Evolutionary conservation across 1,140 invertebrate genomes (phyloP), one percentile per base, ranked within the genome.

Genomic region (Ceratina calcarata): DNA sequence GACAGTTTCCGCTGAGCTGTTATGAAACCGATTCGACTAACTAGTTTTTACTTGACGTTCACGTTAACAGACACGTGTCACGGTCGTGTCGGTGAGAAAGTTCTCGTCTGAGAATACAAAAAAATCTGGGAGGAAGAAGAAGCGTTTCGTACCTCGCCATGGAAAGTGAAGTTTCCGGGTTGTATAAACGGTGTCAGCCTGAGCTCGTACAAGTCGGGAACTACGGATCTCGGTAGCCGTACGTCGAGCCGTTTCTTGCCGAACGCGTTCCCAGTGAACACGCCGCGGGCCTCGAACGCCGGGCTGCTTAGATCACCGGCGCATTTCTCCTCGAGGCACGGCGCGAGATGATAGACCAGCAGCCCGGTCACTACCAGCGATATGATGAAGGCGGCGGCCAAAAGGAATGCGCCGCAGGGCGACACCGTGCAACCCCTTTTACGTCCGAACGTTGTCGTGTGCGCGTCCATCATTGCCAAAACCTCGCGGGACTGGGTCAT

Each of bases 161-260:
- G 89, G 85, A 97, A 96, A 7, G 96, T 97, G 82, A 97, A 97
- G 88, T 97, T 97, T 1, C 94, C 94, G 86, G 95, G 94, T 89
- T 93, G 93, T 58, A 97, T 94, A 81, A 95, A 96, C 0, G 96
- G 96, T 37, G 95, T 94, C 53, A 97, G 87, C 82, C 94, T 94
- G 2, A 97, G 89, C 69, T 95, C 94, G 86, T 97, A 97, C 4
- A 94, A 94, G 24, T 95, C 90, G 0, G 96, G 96, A 20, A 94
- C 89, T 0, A 97, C 92, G 58, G 94, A 94, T 58, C 88, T 94
- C 0, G 96, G 96, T 75, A 97, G 90, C 83, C 96, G 94, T 6
- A 96, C 95, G 89, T 96, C 94, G 18, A 93, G 86, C 24, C 93
- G 92, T 53, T 86, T 93, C 83, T 91, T 88, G 81, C 85, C 85